Base-by-base conservation (phyloP, 2,113 vertebrate species). In the Halichoeres trimaculatus region DNA sequence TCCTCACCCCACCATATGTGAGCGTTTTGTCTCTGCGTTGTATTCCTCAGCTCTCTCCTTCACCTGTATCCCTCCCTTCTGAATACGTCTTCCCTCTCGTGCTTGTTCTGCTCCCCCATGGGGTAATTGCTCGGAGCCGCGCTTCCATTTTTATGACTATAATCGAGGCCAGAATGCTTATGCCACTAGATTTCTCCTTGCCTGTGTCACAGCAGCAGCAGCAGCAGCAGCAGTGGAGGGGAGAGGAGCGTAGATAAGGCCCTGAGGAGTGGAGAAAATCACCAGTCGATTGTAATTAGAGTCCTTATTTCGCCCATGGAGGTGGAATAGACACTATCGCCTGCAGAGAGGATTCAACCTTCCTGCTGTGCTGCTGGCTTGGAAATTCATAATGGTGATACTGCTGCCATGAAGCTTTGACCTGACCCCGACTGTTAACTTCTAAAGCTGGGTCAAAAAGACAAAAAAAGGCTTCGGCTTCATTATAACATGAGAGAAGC, bases 111-210 rank as follows among this genome's bases (percentile, higher is more conserved):
- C 86, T 84, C 71, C 82, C 85, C 80, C 80, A 58, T 77, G 78
- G 88, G 84, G 88, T 90, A 90, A 93, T 90, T 90, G 84, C 81
- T 80, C 13, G 1, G 80, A 88, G 85, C 72, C 74, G 14, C 36
- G 85, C 84, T 88, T 90, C 80, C 87, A 81, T 91, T 91, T 90
- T 91, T 85, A 89, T 87, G 81, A 83, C 85, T 85, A 86, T 90
- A 87, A 92, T 90, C 77, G 71, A 90, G 87, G 89, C 79, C 85
- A 89, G 81, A 90, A 90, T 88, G 84, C 88, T 79, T 85, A 86
- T 86, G 88, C 78, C 81, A 89, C 64, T 76, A 82, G 75, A 89
- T 89, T 91, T 90, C 85, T 88, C 89, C 83, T 85, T 76, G 80
- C 74, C 57, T 82, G 78, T 87, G 88, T 89, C 85, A 87, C 66